Evolutionary conservation across 2,113 vertebrate species (phyloP).

Genomic region (Hylia prasina): DNA sequence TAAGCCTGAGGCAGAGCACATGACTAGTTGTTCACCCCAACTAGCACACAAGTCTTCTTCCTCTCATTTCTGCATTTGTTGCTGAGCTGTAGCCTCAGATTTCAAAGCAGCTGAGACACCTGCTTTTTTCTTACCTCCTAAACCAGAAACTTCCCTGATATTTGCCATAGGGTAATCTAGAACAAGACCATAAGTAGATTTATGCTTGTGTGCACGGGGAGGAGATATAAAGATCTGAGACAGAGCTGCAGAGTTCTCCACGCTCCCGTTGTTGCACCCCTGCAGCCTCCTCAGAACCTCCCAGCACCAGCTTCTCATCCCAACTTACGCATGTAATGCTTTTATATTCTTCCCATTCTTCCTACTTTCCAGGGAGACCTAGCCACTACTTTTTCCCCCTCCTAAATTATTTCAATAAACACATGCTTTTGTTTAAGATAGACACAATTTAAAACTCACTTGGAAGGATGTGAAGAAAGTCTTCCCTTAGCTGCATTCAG

Average conservation of each 20-base stretch:
- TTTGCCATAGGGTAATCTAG: not conserved
- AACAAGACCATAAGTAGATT: not conserved
- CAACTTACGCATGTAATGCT: not conserved
- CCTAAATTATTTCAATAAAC: not conserved
- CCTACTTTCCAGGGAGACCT: not conserved
- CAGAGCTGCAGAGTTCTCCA: not conserved
- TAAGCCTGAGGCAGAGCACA: not conserved
- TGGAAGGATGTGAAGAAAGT: not conserved
- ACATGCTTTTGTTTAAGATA: not conserved
- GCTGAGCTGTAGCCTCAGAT: not conserved
- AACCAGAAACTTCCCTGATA: not conserved
- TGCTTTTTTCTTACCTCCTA: not conserved
- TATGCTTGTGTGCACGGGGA: not conserved
- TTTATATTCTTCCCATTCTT: not conserved
- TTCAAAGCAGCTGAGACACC: not conserved
- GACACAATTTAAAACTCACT: not conserved
- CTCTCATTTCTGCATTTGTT: not conserved
- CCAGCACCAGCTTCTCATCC: not conserved
- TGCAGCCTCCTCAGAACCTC: not conserved
- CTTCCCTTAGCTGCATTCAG: not conserved
- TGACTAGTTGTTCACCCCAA: not conserved
- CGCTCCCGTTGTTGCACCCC: accelerated
- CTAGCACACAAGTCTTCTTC: not conserved
- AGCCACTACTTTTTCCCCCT: not conserved
- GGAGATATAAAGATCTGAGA: not conserved